phyloP scores from a whole-genome alignment of 2,888 invertebrate genomes.

The Dione vanillae region DNA sequence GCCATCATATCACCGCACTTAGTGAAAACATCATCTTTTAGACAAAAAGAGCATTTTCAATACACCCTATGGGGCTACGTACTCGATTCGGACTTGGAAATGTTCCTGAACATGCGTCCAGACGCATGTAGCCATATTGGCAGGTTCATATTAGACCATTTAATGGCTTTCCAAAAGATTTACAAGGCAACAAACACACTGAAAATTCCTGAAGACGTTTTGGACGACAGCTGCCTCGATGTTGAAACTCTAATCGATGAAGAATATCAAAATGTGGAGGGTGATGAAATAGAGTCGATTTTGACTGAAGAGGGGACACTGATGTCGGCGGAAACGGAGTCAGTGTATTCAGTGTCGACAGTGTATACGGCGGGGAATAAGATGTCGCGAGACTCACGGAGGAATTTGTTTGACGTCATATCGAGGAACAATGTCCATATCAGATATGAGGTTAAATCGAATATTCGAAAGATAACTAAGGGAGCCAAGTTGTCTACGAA shows the following conservation, averaged over 20 bases:
- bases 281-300: slow-evolving; percentile 72
- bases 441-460: slow-evolving; percentile 72
- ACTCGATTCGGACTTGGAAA: slow-evolving; percentile 82
- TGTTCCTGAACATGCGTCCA: slow-evolving; percentile 84
- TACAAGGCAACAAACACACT: slow-evolving; percentile 68
- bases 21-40: slow-evolving; percentile 76
- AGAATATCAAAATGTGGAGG: slow-evolving; percentile 77
- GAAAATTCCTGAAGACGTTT: slow-evolving; percentile 63
- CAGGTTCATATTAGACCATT: slow-evolving; percentile 80
- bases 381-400: slow-evolving; percentile 68
- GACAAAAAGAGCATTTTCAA: slow-evolving; percentile 80
- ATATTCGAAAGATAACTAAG: slow-evolving; percentile 75
- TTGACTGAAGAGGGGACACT: slow-evolving; percentile 74
- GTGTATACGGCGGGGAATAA: slow-evolving; percentile 70
- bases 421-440: slow-evolving; percentile 73
- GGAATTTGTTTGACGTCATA: slow-evolving; percentile 77
- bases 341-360: slow-evolving; percentile 73
- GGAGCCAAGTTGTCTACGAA: slow-evolving; percentile 79
- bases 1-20: slow-evolving; percentile 81
- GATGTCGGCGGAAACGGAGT: slow-evolving; percentile 73
- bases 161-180: slow-evolving; percentile 81
- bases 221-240: slow-evolving; percentile 72
- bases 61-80: slow-evolving; percentile 85
- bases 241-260: slow-evolving; percentile 76
- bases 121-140: slow-evolving; percentile 84